These are phyloP conservation scores for Sebastes jordani DNA, from an alignment of 2,797 vertebrate genomes.

Conservation along the genomic window DNA sequence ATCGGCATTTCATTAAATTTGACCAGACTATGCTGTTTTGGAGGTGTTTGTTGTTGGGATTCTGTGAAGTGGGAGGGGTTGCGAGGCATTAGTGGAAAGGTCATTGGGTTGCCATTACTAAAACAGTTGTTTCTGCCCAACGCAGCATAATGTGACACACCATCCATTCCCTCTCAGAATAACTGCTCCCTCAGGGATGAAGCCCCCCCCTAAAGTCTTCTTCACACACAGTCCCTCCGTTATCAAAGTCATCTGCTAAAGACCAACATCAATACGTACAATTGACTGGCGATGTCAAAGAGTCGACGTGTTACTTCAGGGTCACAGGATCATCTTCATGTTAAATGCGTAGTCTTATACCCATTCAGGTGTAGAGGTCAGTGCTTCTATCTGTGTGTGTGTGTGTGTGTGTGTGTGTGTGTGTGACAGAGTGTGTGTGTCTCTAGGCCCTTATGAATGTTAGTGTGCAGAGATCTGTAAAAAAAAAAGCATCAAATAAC, in stretches of 20 bases:
- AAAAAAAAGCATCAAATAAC: conserved; percentile 59
- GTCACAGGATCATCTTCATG: conserved; percentile 48
- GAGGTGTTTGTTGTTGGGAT: conserved; percentile 17
- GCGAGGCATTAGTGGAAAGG: conserved; percentile 53
- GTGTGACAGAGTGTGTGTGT: conserved; percentile 9
- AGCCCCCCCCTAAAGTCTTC: conserved; percentile 30
- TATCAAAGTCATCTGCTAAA: conserved; percentile 59
- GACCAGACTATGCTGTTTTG: not conserved
- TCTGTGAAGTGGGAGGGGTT: not conserved
- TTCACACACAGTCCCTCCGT: conserved; percentile 40
- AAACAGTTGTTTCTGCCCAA: conserved; percentile 65
- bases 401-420: not conserved
- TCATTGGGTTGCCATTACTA: conserved; percentile 57
- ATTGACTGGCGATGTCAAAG: conserved; percentile 53
- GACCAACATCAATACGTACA: conserved; percentile 56
- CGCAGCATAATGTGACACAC: conserved; percentile 69
- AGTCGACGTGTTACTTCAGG: conserved; percentile 47
- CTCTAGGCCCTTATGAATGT: conserved; percentile 30
- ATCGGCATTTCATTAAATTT: conserved; percentile 10
- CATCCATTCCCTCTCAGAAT: conserved; percentile 65
- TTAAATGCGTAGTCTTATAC: conserved; percentile 50
- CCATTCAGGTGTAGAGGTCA: conserved; percentile 49
- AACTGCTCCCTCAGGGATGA: conserved; percentile 57
- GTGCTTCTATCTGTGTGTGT: conserved; percentile 14
- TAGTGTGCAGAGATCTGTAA: conserved; percentile 57